Conservation (phyloP, 2,797 vertebrate species). For the Anguilla marmorata region DNA sequence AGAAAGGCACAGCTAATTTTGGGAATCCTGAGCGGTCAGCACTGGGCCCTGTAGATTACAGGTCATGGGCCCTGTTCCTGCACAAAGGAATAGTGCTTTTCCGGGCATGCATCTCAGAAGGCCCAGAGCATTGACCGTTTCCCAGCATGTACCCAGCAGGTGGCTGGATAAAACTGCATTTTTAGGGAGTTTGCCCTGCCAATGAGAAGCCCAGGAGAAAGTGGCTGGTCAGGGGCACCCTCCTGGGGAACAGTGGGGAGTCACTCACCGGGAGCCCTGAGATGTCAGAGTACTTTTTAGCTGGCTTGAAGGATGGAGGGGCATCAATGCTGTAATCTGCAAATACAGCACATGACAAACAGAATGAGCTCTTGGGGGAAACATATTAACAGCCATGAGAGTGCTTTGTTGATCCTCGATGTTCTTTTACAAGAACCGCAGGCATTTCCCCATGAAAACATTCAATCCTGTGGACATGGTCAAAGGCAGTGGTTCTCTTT, state of each 20-base stretch:
- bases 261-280: slow-evolving; percentile 91
- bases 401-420: background rate
- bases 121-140: background rate
- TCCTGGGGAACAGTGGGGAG: background rate
- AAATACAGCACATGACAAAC: slow-evolving; percentile 5
- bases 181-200: background rate
- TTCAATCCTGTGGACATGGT: background rate
- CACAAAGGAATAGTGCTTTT: background rate
- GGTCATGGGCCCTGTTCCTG: background rate
- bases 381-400: background rate
- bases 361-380: background rate
- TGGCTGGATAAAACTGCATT: background rate
- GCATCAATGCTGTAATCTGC: slow-evolving; percentile 93
- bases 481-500: background rate
- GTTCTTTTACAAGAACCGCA: background rate
- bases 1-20: background rate
- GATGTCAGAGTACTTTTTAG: slow-evolving; percentile 97
- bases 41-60: background rate
- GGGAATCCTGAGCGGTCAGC: background rate
- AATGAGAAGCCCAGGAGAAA: background rate
- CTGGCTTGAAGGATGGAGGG: slow-evolving; percentile 90
- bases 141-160: background rate
- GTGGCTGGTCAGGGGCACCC: background rate
- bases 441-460: background rate
- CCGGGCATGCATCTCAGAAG: background rate